Conservation (phyloP, 2,113 vertebrate species). For the Tachysurus fulvidraco region DNA sequence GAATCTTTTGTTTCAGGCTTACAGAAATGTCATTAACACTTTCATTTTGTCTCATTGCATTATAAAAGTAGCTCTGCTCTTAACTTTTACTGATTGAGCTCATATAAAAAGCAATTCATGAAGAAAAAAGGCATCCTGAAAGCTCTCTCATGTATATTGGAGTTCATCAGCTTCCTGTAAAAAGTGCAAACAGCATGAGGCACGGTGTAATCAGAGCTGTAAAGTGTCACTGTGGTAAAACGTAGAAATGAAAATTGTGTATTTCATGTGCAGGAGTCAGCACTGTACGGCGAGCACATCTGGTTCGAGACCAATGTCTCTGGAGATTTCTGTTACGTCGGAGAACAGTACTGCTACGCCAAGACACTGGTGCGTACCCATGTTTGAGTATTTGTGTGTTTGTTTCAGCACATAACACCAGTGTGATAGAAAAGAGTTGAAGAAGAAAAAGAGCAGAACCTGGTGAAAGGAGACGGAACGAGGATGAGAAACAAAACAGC, state of each 20-base stretch:
- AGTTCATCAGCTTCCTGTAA: background rate
- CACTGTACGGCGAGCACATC: constrained; percentile 89
- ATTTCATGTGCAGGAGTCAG: constrained; percentile 78
- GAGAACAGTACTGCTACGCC: constrained; percentile 90
- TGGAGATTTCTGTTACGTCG: constrained; percentile 93
- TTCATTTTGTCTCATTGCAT: too few relatives aligned
- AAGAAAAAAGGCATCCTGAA: background rate
- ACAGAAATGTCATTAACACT: background rate
- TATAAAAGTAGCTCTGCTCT: too few relatives aligned
- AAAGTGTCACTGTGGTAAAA: background rate
- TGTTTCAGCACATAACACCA: background rate
- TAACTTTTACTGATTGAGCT: too few relatives aligned
- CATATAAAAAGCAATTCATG: too few relatives aligned
- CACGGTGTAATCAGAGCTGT: too few relatives aligned
- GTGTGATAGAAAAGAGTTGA: background rate
- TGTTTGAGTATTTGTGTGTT: background rate
- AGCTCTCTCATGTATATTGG: background rate
- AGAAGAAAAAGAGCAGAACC: background rate
- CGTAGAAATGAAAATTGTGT: constrained; percentile 9
- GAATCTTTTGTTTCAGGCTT: background rate
- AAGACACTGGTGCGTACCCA: constrained; percentile 82
- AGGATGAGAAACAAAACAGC: background rate
- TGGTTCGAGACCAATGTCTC: constrained; percentile 94
- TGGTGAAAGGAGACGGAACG: background rate
- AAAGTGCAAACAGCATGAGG: background rate